Evolutionary conservation across 2,113 vertebrate genomes (phyloP).

Genomic region (Pleuronectes platessa): DNA sequence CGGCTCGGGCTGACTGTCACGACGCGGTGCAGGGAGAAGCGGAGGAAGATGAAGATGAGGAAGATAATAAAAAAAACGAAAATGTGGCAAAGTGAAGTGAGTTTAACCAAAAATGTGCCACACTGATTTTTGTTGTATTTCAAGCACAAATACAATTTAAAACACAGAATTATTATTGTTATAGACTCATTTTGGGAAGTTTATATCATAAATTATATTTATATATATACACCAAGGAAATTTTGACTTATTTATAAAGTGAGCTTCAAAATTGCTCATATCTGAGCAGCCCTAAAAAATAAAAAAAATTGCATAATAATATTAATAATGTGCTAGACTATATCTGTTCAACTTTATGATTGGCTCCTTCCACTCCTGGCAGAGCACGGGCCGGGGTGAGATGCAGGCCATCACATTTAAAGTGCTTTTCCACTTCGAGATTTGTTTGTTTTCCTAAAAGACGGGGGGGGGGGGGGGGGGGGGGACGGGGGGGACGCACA

Average conservation of each 20-base stretch:
- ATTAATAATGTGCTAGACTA: neutral
- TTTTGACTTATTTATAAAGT: neutral
- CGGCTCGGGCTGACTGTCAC: neutral
- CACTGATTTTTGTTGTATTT: neutral
- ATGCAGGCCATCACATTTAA: slow-evolving; percentile 67
- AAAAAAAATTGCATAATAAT: neutral
- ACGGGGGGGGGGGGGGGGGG: slow-evolving; percentile 21
- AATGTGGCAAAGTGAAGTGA: neutral
- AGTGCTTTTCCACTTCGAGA: slow-evolving; percentile 62
- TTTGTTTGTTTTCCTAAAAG: slow-evolving; percentile 77
- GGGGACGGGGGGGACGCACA: slow-evolving; percentile 17
- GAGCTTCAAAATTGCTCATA: neutral
- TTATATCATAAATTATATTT: too few species aligned
- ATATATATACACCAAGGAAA: neutral
- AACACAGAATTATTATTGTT: neutral
- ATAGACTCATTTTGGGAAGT: too few species aligned
- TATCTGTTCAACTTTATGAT: slow-evolving; percentile 13
- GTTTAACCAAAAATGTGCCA: too few species aligned
- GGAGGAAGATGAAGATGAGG: neutral
- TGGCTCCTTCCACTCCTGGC: slow-evolving; percentile 18
- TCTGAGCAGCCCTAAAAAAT: neutral
- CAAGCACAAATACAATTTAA: neutral
- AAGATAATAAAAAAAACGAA: neutral
- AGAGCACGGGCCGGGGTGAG: slow-evolving; percentile 30
- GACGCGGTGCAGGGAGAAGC: neutral